Evolutionary conservation across 2,797 vertebrate species (phyloP).

Genomic region (Meriones psammophilus): DNA sequence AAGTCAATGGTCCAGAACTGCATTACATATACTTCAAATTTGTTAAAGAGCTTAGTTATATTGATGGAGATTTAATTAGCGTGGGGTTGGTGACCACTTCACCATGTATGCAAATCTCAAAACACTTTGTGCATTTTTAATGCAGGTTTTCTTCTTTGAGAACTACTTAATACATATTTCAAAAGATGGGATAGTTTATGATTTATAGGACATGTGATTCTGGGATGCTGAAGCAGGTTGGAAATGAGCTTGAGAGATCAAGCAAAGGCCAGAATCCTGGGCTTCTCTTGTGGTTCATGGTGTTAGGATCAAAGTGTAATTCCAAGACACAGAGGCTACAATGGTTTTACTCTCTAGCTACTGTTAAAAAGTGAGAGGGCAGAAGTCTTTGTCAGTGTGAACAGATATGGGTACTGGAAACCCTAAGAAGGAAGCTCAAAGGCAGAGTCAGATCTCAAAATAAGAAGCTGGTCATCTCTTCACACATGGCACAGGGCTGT

Average conservation of each 20-base stretch:
- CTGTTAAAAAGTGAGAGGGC: not conserved
- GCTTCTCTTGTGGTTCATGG: not conserved
- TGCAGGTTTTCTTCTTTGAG: not conserved
- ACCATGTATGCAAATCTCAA: not conserved
- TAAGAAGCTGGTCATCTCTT: rapidly evolving
- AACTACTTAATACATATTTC: not conserved
- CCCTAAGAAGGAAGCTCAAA: not conserved
- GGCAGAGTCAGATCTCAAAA: not conserved
- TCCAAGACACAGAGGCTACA: not conserved
- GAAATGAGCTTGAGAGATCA: not conserved
- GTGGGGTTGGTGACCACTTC: not conserved
- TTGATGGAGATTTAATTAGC: not conserved
- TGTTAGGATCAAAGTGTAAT: not conserved
- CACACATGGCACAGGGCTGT: rapidly evolving
- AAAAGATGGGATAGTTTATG: not conserved
- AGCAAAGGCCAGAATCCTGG: rapidly evolving
- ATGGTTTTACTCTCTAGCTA: not conserved
- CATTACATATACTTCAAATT: not conserved
- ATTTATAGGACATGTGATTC: not conserved
- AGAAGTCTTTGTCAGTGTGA: not conserved
- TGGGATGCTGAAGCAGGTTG: not conserved
- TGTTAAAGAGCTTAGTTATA: not conserved
- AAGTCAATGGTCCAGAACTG: not conserved
- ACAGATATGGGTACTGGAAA: not conserved
- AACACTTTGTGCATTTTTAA: not conserved